Percentiles rank a stretch among this genome's conserved stretches.
Evolutionary conservation across 2,113 vertebrate genomes (phyloP).

Genomic region (Mixornis gularis): DNA sequence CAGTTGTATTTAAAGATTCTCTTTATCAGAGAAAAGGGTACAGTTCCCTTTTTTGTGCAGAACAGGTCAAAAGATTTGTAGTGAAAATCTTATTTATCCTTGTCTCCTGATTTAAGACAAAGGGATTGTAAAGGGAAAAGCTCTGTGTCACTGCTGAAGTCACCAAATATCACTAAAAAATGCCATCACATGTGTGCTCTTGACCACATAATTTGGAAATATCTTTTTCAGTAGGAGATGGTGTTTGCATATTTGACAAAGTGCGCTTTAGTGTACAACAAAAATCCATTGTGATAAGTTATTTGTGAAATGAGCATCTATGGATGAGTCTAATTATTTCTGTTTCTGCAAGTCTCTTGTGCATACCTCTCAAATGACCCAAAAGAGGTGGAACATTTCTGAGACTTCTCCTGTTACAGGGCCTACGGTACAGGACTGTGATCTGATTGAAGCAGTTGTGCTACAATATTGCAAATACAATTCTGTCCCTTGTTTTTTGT

Average conservation of each 20-base stretch:
- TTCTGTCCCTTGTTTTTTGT: not conserved
- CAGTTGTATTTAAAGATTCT: slow-evolving; percentile 77
- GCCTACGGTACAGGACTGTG: not conserved
- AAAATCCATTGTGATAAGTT: not conserved
- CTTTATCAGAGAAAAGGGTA: slow-evolving; percentile 57
- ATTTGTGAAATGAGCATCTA: not conserved
- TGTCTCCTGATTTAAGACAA: slow-evolving; percentile 8
- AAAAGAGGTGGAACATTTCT: not conserved
- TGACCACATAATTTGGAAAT: not conserved
- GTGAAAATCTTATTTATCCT: slow-evolving; percentile 7
- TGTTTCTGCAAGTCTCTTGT: not conserved
- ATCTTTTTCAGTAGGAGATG: not conserved
- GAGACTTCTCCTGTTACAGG: not conserved
- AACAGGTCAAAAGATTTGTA: slow-evolving; percentile 32
- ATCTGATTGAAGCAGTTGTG: not conserved
- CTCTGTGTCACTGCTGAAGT: slow-evolving; percentile 10
- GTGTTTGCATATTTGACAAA: not conserved
- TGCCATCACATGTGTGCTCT: not conserved
- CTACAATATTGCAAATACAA: not conserved
- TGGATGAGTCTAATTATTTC: not conserved
- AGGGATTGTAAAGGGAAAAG: not conserved
- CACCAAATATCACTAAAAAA: slow-evolving; percentile 6
- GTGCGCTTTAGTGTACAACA: slow-evolving; percentile 32
- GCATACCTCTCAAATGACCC: slow-evolving; percentile 1
- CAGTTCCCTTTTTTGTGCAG: slow-evolving; percentile 35